phyloP scores from a whole-genome alignment of 1,140 invertebrate genomes.

The Leptestheria dahalacensis region DNA sequence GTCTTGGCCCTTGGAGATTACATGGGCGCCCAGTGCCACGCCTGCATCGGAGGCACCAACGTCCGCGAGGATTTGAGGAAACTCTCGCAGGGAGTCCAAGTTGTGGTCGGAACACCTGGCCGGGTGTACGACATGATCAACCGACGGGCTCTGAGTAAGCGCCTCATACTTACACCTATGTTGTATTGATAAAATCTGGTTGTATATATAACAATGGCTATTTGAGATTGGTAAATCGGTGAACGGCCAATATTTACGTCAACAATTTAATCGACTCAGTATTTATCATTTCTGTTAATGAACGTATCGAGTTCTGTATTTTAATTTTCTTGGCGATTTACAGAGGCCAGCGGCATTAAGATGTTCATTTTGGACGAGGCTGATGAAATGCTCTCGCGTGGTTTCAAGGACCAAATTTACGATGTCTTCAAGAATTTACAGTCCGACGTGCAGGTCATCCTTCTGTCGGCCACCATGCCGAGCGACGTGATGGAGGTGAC shows the following conservation, averaged over 20 bases:
- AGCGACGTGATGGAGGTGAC: slow-evolving; percentile 91
- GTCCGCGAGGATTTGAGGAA: slow-evolving; percentile 90
- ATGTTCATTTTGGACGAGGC: slow-evolving; percentile 98
- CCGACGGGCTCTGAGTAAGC: slow-evolving; percentile 63
- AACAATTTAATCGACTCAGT: too few relatives aligned
- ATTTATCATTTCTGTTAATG: too few relatives aligned
- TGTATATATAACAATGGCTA: too few relatives aligned
- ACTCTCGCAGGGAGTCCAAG: slow-evolving; percentile 82
- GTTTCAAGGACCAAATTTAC: slow-evolving; percentile 99
- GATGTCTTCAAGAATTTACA: slow-evolving; percentile 91
- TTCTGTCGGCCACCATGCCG: slow-evolving; percentile 97
- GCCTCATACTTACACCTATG: not conserved
- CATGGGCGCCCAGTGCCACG: slow-evolving; percentile 91
- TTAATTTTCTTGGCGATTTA: slow-evolving; percentile 16
- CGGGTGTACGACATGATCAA: slow-evolving; percentile 97
- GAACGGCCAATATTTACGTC: too few relatives aligned
- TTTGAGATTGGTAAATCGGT: too few relatives aligned
- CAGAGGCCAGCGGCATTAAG: slow-evolving; percentile 64
- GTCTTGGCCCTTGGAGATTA: slow-evolving; percentile 96
- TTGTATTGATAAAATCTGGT: too few relatives aligned
- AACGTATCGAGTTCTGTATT: too few relatives aligned
- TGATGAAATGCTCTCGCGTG: slow-evolving; percentile 98
- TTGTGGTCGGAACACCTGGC: slow-evolving; percentile 96
- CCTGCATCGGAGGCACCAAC: slow-evolving; percentile 97
- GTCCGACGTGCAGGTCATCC: slow-evolving; percentile 82